These are phyloP conservation scores for Pogonomyrmex barbatus DNA, from an alignment of 1,140 invertebrate genomes.

Conservation along the genomic window DNA sequence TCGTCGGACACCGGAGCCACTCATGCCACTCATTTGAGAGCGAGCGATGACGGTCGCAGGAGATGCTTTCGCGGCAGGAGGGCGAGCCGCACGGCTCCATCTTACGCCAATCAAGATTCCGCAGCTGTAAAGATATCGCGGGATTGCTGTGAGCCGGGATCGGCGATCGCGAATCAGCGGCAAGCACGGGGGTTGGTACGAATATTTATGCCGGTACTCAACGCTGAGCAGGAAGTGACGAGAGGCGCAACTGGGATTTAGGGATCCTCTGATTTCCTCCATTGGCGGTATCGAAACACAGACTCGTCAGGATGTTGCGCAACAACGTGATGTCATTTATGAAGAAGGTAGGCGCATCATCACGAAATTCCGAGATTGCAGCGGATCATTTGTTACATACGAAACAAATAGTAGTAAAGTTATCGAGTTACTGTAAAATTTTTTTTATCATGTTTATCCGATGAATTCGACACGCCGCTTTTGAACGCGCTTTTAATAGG, in stretches of 20 bases:
- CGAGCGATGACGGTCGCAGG: slow-evolving; percentile 37
- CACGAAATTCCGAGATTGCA: neutral
- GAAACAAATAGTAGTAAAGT: neutral
- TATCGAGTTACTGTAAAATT: neutral
- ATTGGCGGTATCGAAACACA: slow-evolving; percentile 29
- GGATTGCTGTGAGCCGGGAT: slow-evolving; percentile 36
- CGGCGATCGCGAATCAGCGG: slow-evolving; percentile 43
- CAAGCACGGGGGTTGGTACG: slow-evolving; percentile 46
- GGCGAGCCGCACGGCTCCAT: slow-evolving; percentile 70
- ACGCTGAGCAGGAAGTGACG: slow-evolving; percentile 66
- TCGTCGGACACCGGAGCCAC: neutral
- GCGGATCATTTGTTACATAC: neutral
- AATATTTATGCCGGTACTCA: slow-evolving; percentile 73
- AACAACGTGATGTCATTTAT: slow-evolving; percentile 90
- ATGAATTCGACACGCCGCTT: neutral
- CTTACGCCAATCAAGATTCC: slow-evolving; percentile 40
- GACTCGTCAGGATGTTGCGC: slow-evolving; percentile 66
- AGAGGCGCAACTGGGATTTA: slow-evolving; percentile 65
- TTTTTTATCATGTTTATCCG: neutral
- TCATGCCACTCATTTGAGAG: neutral
- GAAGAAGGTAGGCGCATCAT: slow-evolving; percentile 90
- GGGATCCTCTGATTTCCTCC: slow-evolving; percentile 57
- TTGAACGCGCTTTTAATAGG: neutral
- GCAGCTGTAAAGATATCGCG: slow-evolving; percentile 2
- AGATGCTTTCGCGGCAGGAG: slow-evolving; percentile 70